Conservation (phyloP, 2,797 vertebrate species). For the Bradypodion ventrale region DNA sequence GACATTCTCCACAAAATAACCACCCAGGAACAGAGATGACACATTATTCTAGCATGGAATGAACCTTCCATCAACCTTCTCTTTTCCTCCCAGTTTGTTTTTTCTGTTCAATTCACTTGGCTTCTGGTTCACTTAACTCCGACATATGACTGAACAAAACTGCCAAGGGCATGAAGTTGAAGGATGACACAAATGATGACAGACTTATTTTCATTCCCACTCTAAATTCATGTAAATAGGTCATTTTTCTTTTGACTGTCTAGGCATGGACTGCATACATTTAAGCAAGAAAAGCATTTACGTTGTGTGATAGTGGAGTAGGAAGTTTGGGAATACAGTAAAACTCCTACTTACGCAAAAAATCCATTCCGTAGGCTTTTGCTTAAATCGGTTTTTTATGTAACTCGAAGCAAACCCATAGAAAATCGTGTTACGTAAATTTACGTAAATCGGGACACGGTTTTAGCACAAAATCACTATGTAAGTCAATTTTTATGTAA, state of each 20-base stretch:
- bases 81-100: conserved; percentile 34
- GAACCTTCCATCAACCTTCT: neutral
- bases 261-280: neutral
- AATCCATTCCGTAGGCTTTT: too few species aligned
- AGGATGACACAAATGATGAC: conserved; percentile 44
- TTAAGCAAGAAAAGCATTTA: conserved; percentile 19
- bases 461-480: too few species aligned
- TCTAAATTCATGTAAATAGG: conserved; percentile 52
- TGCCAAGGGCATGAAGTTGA: conserved; percentile 44
- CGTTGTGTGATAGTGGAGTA: neutral
- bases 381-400: too few species aligned
- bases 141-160: conserved; percentile 57
- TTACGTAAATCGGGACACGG: too few species aligned
- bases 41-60: neutral
- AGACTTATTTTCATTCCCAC: conserved; percentile 57
- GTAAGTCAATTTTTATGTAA: too few species aligned
- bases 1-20: neutral
- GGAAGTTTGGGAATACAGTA: neutral
- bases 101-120: conserved; percentile 38
- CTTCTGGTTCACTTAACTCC: conserved; percentile 61
- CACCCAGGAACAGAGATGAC: neutral
- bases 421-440: too few species aligned
- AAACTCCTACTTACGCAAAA: too few species aligned
- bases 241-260: conserved; percentile 43
- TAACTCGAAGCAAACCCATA: too few species aligned